phyloP scores from a whole-genome alignment of 1,140 invertebrate species.

The Drosophila pectinifera region DNA sequence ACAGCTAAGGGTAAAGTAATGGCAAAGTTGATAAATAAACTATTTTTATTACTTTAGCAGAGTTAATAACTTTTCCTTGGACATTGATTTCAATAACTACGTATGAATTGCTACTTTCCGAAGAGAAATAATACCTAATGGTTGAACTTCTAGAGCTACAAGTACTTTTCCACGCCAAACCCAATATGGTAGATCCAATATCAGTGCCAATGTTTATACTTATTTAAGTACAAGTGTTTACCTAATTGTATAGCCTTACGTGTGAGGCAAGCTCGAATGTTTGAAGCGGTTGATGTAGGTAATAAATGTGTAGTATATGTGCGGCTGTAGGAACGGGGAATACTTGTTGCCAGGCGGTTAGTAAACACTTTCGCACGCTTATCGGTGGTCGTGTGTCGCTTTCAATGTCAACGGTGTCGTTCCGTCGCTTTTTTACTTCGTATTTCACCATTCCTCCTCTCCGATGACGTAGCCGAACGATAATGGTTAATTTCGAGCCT shows the following conservation, averaged over 20 bases:
- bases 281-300: constrained; percentile 6
- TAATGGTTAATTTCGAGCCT: constrained; percentile 21
- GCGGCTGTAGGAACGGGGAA: neutral
- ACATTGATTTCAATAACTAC: too few species aligned
- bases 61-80: too few species aligned
- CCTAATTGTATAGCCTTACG: neutral
- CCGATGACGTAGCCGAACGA: constrained; percentile 56
- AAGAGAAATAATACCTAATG: too few species aligned
- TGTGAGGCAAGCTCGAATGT: constrained; percentile 15
- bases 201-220: neutral
- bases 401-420: constrained; percentile 81
- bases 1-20: neutral
- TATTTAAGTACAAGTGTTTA: neutral
- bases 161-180: too few species aligned
- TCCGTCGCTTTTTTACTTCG: constrained; percentile 32
- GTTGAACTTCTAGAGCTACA: too few species aligned
- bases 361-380: constrained; percentile 50
- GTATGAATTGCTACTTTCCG: too few species aligned
- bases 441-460: constrained; percentile 63
- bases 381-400: constrained; percentile 45
- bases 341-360: constrained; percentile 66
- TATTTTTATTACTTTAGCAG: neutral
- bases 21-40: neutral
- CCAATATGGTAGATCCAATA: neutral
- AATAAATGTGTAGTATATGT: neutral